Evolutionary conservation across 2,888 invertebrate species (phyloP).

Genomic region (Cacoxenus indagator): DNA sequence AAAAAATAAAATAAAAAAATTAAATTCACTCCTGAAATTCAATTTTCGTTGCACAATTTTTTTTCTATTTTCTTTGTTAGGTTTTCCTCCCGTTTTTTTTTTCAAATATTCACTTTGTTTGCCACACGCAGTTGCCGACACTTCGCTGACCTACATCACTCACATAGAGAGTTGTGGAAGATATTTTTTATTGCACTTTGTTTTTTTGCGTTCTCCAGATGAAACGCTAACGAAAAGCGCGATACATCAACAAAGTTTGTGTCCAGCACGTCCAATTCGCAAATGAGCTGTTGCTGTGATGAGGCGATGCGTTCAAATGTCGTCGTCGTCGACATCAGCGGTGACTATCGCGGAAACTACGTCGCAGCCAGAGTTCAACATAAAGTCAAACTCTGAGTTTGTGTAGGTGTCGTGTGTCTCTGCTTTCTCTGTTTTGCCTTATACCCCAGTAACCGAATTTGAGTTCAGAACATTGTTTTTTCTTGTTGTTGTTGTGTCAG

Average conservation of each 20-base stretch:
- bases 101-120: not conserved
- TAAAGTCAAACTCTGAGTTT: not conserved
- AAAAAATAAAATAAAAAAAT: not conserved
- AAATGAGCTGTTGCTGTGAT: too few species aligned
- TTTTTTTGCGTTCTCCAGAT: not conserved
- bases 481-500: not conserved
- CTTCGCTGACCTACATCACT: slow-evolving; percentile 37
- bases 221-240: too few species aligned
- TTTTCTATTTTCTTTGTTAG: not conserved
- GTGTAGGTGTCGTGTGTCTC: slow-evolving; percentile 41
- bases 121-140: slow-evolving; percentile 18
- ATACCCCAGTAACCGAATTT: slow-evolving; percentile 68
- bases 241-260: too few species aligned
- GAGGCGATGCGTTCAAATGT: too few species aligned
- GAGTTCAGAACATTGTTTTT: slow-evolving; percentile 34
- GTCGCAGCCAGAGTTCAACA: slow-evolving; percentile 3
- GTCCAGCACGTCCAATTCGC: not conserved
- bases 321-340: too few species aligned
- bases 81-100: not conserved
- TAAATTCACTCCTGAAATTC: not conserved
- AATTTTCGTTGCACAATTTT: slow-evolving; percentile 44
- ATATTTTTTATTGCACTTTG: slow-evolving; percentile 8
- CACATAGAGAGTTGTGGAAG: slow-evolving; percentile 6
- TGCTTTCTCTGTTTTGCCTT: too few species aligned
- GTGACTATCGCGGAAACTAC: too few species aligned